phyloP scores from a whole-genome alignment of 2,113 vertebrate species.

The Dendrocopos noguchii region DNA sequence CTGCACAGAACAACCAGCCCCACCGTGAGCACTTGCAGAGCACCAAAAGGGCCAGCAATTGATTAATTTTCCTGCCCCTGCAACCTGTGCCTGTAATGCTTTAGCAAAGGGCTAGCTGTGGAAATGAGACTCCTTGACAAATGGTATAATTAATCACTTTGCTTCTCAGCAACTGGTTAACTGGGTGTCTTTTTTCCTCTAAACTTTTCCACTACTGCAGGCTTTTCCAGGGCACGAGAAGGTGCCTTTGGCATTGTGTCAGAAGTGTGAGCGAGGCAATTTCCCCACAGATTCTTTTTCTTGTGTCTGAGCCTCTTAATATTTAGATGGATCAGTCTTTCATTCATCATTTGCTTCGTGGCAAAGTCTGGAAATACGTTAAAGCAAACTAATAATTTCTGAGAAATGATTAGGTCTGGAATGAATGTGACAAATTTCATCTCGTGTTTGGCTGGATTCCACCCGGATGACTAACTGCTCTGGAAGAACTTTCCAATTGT shows the following conservation, averaged over 20 bases:
- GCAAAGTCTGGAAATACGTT: neutral
- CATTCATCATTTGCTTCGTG: constrained; percentile 5
- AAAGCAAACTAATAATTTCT: constrained; percentile 26
- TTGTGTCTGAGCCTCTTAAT: neutral
- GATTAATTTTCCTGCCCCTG: neutral
- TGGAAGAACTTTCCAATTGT: constrained; percentile 27
- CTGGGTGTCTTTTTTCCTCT: neutral
- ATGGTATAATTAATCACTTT: neutral
- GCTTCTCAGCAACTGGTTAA: neutral
- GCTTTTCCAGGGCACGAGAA: constrained; percentile 8
- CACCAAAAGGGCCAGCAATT: neutral
- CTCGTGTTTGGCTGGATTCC: constrained; percentile 36
- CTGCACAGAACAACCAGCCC: neutral
- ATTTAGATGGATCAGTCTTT: neutral
- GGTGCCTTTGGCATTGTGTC: constrained; percentile 1
- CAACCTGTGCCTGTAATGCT: neutral
- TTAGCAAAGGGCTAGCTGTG: constrained; percentile 19
- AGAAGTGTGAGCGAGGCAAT: neutral
- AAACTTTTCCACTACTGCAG: constrained; percentile 9
- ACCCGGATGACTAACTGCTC: constrained; percentile 48
- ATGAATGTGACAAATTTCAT: constrained; percentile 22
- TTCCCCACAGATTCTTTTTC: neutral
- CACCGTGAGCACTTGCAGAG: neutral
- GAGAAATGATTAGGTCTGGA: constrained; percentile 38
- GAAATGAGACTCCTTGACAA: constrained; percentile 27